Evolutionary conservation across 2,888 invertebrate species (phyloP).

Genomic region (Acanthacorydalis orientalis): DNA sequence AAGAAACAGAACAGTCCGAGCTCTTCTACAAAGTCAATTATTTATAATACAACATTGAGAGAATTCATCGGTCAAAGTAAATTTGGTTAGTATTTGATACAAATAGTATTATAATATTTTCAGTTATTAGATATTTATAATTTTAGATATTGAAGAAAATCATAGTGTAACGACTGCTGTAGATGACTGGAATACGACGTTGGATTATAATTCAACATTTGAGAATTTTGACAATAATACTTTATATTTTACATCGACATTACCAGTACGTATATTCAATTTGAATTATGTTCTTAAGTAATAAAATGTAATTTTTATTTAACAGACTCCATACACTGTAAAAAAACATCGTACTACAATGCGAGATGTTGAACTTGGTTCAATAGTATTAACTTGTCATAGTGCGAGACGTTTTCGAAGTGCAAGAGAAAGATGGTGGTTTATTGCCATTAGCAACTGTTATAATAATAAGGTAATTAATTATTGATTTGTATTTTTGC

Average conservation of each 20-base stretch:
- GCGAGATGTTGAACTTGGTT: slow-evolving; percentile 13
- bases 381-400: slow-evolving; percentile 36
- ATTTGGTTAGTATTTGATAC: background rate
- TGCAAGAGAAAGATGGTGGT: slow-evolving; percentile 87
- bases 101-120: too few relatives aligned
- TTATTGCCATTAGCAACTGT: slow-evolving; percentile 72
- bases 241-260: too few relatives aligned
- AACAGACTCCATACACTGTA: slow-evolving; percentile 21
- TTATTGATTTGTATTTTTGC: too few relatives aligned
- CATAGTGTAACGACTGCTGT: too few relatives aligned
- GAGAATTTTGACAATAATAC: too few relatives aligned
- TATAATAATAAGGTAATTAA: slow-evolving; percentile 38
- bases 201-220: too few relatives aligned
- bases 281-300: too few relatives aligned
- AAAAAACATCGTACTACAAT: slow-evolving; percentile 27
- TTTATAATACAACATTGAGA: slow-evolving; percentile 1
- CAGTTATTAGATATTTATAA: too few relatives aligned
- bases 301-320: too few relatives aligned
- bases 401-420: slow-evolving; percentile 59
- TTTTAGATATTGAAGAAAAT: too few relatives aligned
- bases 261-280: too few relatives aligned
- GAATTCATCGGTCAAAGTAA: slow-evolving; percentile 3
- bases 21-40: background rate
- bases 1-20: background rate
- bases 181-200: too few relatives aligned